Evolutionary conservation across 2,113 vertebrate species (phyloP).

Genomic region (Trichomycterus rosablanca): DNA sequence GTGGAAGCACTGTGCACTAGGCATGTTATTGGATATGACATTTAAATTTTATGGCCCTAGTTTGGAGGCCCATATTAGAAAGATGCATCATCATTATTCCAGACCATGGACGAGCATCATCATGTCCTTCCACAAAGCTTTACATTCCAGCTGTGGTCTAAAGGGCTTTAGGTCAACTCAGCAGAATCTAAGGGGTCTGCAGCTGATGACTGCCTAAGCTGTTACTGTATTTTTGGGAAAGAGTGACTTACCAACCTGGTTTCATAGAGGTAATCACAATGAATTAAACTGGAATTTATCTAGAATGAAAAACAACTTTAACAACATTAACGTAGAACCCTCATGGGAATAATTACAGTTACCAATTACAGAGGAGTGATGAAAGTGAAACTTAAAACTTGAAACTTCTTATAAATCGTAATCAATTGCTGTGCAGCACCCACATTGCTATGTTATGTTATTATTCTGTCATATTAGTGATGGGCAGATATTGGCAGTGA

Average conservation of each 20-base stretch:
- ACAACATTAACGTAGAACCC: background rate
- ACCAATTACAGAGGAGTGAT: constrained; percentile 5
- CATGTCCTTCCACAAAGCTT: constrained; percentile 23
- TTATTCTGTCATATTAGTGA: too few species aligned
- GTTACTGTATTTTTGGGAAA: constrained; percentile 43
- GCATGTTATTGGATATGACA: constrained; percentile 3
- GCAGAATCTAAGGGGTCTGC: constrained; percentile 38
- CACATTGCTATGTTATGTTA: too few species aligned
- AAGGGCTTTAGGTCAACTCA: constrained; percentile 45
- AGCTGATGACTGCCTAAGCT: constrained; percentile 41
- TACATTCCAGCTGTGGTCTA: constrained; percentile 32
- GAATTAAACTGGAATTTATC: constrained; percentile 35
- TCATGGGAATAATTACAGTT: too few species aligned
- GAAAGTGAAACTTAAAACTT: background rate
- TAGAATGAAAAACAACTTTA: constrained; percentile 23
- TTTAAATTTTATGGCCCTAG: constrained; percentile 16
- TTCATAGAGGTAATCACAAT: constrained; percentile 34
- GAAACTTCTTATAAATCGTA: too few species aligned
- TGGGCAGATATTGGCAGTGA: too few species aligned
- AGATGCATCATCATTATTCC: constrained; percentile 23
- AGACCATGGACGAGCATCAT: constrained; percentile 8
- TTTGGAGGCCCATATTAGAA: constrained; percentile 22
- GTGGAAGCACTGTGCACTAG: background rate
- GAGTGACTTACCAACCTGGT: constrained; percentile 49
- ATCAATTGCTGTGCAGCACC: too few species aligned